Base-by-base conservation (phyloP, 2,888 invertebrate species). In the Pandemis corylana region DNA sequence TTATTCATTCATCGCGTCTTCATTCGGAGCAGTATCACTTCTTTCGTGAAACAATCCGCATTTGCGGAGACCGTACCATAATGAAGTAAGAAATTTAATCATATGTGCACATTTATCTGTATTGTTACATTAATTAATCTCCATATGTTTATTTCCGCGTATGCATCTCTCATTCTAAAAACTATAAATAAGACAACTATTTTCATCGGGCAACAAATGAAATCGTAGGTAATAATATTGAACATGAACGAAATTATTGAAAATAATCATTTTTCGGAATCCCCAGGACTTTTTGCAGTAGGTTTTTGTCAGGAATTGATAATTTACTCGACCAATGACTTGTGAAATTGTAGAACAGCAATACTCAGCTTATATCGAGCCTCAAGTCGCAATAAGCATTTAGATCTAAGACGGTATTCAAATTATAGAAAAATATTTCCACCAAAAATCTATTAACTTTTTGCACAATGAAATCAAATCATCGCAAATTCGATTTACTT, bases 281-380 rank as follows among this genome's bases (percentile, higher is more conserved):
- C 59, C 28, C 7, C 5, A 53, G 15, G 53, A 59, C 28, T 59
- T 12, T 12, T 12, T 7, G 10, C 65, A 62, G 51, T 68, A 15
- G 56, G 15, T 56, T 20, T 20, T 20, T 20, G 7, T 20, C 65
- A 68, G 65, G 71, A 75, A 75, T 76, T 75, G 73, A 64, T 77
- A 76, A 77, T 77, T 79, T 79, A 67, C 72, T 63, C 71, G 71
- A 62, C 72, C 77, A 77, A 71, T 78, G 76, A 65, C 61, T 74
- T 74, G 78, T 71, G 72, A 78, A 79, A 80, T 80, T 79, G 71
- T 76, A 69, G 44, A 74, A 64, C 41, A 61, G 59, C 69, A 63
- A 41, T 70, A 13, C 62, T 51, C 20, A 41, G 61, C 67, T 46
- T 71, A 53, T 42, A 71, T 68, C 65, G 49, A 68, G 28, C 61